phyloP scores from a whole-genome alignment of 1,140 invertebrate species.

The Eupristina koningsbergeri region DNA sequence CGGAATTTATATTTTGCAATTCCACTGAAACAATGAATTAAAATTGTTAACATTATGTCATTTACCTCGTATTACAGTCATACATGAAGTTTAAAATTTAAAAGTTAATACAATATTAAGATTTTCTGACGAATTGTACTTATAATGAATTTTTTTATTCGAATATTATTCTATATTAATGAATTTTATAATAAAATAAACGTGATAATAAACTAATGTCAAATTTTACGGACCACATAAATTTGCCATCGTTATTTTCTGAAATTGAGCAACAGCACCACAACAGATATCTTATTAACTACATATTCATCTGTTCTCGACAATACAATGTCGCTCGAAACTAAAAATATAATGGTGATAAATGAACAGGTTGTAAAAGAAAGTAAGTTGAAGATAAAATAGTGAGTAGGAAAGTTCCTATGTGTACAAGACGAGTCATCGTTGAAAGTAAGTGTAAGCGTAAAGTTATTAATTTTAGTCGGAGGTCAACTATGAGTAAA shows the following conservation, averaged over 20 bases:
- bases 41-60: background rate
- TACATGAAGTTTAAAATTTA: no score
- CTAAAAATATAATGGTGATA: background rate
- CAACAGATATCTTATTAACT: background rate
- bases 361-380: background rate
- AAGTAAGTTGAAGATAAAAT: background rate
- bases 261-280: background rate
- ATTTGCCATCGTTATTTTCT: background rate
- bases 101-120: no score
- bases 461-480: background rate
- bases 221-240: background rate
- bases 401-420: background rate
- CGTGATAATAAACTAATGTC: background rate
- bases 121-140: no score
- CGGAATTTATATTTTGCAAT: no score
- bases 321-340: background rate
- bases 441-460: background rate
- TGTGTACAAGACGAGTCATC: constrained; percentile 1
- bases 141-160: no score
- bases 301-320: background rate
- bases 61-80: background rate
- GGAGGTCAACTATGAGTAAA: no score
- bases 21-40: background rate
- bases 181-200: background rate
- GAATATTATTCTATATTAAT: no score